Conservation (phyloP, 2,888 invertebrate genomes). For the Ephialtes manifestator region DNA sequence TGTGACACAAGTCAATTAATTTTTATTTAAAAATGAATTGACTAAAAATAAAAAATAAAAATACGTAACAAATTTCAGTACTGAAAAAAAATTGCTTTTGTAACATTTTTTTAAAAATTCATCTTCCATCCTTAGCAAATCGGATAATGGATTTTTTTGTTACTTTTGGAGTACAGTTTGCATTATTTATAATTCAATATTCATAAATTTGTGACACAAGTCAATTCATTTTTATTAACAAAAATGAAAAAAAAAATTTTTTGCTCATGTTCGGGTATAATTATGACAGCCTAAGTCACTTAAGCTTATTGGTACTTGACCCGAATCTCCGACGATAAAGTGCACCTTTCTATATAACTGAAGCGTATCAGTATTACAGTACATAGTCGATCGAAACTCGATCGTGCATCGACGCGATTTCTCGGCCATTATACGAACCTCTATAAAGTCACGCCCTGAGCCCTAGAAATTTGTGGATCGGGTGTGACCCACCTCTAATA, state of each 20-base stretch:
- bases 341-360: constrained; percentile 24
- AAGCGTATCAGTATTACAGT: constrained; percentile 25
- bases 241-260: constrained; percentile 1
- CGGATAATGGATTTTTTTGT: background rate
- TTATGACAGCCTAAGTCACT: constrained; percentile 53
- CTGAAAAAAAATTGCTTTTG: no score
- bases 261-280: background rate
- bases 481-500: constrained; percentile 64
- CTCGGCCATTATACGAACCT: constrained; percentile 59
- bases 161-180: background rate
- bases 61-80: no score
- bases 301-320: constrained; percentile 74
- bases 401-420: constrained; percentile 67
- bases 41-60: no score
- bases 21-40: background rate
- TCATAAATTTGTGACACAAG: background rate
- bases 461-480: constrained; percentile 69
- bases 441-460: constrained; percentile 63
- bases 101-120: no score
- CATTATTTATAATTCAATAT: background rate
- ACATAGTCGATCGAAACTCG: constrained; percentile 72
- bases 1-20: background rate
- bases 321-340: constrained; percentile 43
- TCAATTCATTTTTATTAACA: background rate
- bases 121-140: no score